Base-by-base conservation (phyloP, 2,888 invertebrate species). In the Congeria kusceri region DNA sequence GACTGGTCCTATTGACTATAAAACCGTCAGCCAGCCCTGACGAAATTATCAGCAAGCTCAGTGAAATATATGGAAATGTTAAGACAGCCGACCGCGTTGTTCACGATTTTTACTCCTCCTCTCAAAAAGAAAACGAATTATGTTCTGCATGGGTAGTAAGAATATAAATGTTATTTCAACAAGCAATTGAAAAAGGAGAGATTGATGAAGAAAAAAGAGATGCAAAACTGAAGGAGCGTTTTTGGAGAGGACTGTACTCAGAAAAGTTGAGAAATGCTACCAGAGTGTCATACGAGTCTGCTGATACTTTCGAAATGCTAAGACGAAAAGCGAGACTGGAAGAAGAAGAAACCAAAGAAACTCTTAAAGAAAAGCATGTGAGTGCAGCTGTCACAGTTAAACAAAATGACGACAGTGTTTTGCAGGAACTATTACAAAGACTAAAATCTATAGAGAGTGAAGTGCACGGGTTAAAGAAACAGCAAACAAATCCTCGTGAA, bases 81-180 rank as follows among this genome's bases (percentile, higher is more conserved):
- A 59, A 59, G 1, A 59, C 59, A 58, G 28, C 2, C 1, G 29
- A 59, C 11, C 20, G n/a, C 9, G 4, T 3, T 4, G 4, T 18
- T 9, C 29, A 53, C n/a, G 66, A 66, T n/a, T 56, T 66, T 32
- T 66, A 66, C 56, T 66, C 56, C 7, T 53, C 66, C 5, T 28
- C n/a, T 11, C 66, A 66, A 29, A 29, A 7, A 9, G 29, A n/a
- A 4, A 20, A 27, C 53, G 66, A 0, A 23, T 29, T 32, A 32
- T 66, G 56, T 56, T 66, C 66, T 13, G 66, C 57, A 18, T 29
- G 28, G 27, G 28, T 1, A n/a, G 44, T 63, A 46, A 32, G 44
- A 32, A 27, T 20, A 23, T 11, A 29, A 57, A 57, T 18, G 20
- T 23, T 20, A 23, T 66, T 39, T 29, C 53, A 20, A 39, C 5